Percentiles rank a stretch among this genome's conserved stretches.
Evolutionary conservation across 1,140 invertebrate species (phyloP).

Genomic region (Aphidius ervi): DNA sequence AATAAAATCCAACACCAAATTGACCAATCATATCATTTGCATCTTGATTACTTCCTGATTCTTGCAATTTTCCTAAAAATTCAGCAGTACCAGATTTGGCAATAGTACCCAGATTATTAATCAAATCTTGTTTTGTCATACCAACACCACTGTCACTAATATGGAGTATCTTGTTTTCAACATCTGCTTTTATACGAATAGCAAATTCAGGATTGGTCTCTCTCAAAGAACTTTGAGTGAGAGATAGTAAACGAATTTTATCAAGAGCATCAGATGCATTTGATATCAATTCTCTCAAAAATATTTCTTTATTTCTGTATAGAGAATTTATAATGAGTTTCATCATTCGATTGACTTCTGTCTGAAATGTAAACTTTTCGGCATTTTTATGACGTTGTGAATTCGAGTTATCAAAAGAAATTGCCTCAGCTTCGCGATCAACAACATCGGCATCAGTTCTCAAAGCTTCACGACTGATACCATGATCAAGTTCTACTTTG

Average conservation of each 20-base stretch:
- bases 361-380: slow-evolving; percentile 92
- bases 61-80: slow-evolving; percentile 92
- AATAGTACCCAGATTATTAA: slow-evolving; percentile 97
- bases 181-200: slow-evolving; percentile 95
- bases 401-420: slow-evolving; percentile 92
- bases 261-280: slow-evolving; percentile 95
- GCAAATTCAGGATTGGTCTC: slow-evolving; percentile 76
- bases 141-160: slow-evolving; percentile 97
- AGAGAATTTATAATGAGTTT: slow-evolving; percentile 98
- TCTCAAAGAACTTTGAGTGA: slow-evolving; percentile 81
- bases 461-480: slow-evolving; percentile 74
- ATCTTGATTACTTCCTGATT: slow-evolving; percentile 59
- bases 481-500: slow-evolving; percentile 70
- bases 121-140: slow-evolving; percentile 93
- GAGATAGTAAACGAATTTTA: slow-evolving; percentile 87
- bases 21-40: slow-evolving; percentile 88
- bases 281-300: slow-evolving; percentile 94
- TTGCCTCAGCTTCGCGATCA: slow-evolving; percentile 91
- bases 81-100: slow-evolving; percentile 99
- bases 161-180: slow-evolving; percentile 89
- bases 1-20: slow-evolving; percentile 98
- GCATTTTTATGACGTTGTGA: slow-evolving; percentile 87
- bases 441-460: slow-evolving; percentile 80
- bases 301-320: slow-evolving; percentile 98
- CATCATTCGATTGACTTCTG: slow-evolving; percentile 99